A percentile compares a stretch with the other conserved stretches of the same genome.
Conservation (phyloP, 2,797 vertebrate genomes). For the Oophaga sylvatica region DNA sequence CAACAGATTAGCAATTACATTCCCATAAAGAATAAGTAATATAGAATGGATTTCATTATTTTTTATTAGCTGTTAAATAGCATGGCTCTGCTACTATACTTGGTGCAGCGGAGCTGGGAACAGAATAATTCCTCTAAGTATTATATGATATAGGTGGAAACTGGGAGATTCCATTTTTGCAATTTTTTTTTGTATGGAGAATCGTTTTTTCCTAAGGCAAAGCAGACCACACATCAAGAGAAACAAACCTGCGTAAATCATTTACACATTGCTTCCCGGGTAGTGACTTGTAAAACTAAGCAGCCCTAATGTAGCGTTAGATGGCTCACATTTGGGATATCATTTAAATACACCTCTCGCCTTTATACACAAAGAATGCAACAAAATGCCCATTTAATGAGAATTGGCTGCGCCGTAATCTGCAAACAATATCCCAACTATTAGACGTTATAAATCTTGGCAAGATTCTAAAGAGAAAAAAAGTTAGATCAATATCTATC, state of each 20-base stretch:
- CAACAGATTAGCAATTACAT: constrained; percentile 46
- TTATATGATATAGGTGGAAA: constrained; percentile 33
- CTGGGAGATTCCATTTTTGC: constrained; percentile 4
- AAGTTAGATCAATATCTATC: constrained; percentile 30
- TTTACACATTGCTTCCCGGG: constrained; percentile 15
- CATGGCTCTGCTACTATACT: constrained; percentile 49
- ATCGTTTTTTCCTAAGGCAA: constrained; percentile 28
- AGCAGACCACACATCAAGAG: constrained; percentile 50
- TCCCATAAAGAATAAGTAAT: constrained; percentile 40
- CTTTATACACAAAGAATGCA: constrained; percentile 21
- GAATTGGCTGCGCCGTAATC: background rate
- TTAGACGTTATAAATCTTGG: background rate
- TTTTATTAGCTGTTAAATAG: constrained; percentile 56
- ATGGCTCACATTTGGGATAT: constrained; percentile 33
- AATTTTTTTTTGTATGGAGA: constrained; percentile 7
- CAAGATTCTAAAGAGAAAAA: background rate
- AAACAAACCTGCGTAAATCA: constrained; percentile 27
- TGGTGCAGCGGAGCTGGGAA: constrained; percentile 37
- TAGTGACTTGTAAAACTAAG: constrained; percentile 14
- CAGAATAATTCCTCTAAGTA: constrained; percentile 9
- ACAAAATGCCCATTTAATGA: constrained; percentile 16
- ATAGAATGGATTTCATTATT: constrained; percentile 57
- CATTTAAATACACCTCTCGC: constrained; percentile 23
- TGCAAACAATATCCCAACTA: constrained; percentile 15
- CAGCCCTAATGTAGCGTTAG: constrained; percentile 5